Evolutionary conservation across 1,140 invertebrate species (phyloP), one percentile per base, ranked within the genome.

Genomic region (Bradynema listronoti): DNA sequence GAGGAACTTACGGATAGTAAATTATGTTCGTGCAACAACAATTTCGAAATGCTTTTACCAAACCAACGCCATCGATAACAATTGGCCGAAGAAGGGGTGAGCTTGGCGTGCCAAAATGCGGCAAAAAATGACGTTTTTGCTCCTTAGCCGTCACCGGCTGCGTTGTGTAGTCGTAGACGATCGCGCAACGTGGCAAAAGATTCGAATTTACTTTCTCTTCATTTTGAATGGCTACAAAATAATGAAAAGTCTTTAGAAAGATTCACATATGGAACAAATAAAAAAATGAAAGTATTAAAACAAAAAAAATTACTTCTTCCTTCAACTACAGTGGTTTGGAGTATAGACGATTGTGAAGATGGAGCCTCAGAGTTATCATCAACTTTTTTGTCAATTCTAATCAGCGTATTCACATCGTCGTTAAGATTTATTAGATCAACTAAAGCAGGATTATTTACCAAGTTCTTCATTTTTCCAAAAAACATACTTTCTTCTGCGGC

Each of bases 161-260:
- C 11, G 29, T 39, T 6, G 59, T 61, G 50, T 61, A 61, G 30
- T 61, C 59, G 27, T 61, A 61, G 3, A 55, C 34, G 24, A 61
- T 61, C 14, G 59, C 32, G 6, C 30, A 56, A 3, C 19, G 11
- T 1, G 59, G 59, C 22, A 61, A 7, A 16, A 19, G 19, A 5
- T 29, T 24, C 4, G 29, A 19, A 5, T 25, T n/a, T 27, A 4
- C 19, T 3, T 50, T 29, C 3, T 50, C 3, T 27, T 50, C 36
- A n/a, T n/a, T n/a, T n/a, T n/a, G n/a, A n/a, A n/a, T n/a, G n/a
- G n/a, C n/a, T n/a, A n/a, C n/a, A n/a, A n/a, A n/a, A n/a, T n/a
- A n/a, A n/a, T n/a, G n/a, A n/a, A n/a, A n/a, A n/a, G n/a, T n/a
- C n/a, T n/a, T n/a, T n/a, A n/a, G n/a, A n/a, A n/a, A n/a, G n/a